Base-by-base conservation (phyloP, 1,140 invertebrate genomes). In the Diorhabda elongata region DNA sequence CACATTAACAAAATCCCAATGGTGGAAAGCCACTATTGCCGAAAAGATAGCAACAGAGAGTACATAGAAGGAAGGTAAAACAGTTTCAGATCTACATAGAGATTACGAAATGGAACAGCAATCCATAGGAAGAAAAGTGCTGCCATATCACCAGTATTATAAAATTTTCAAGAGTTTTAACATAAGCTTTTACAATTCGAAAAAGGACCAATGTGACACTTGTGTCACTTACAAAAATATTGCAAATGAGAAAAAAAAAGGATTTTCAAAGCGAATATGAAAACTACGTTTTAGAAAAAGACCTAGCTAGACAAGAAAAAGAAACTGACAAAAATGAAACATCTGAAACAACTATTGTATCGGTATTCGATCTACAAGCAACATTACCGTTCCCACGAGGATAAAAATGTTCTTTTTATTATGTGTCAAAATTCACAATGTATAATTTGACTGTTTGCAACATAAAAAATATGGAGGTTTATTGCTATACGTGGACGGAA, bases 401-500 rank as follows among this genome's bases (percentile, higher is more conserved):
- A 4, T 57, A 75, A 64, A 61, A 75, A 42, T 74, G 72, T 0
- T 41, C 66, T 8, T 77, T 78, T 69, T 78, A 66, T 68, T 79
- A 79, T 58, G 77, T 79, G 67, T 68, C 61, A 43, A 77, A 69
- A 72, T 70, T 79, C 3, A 75, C 76, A 41, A 74, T 66, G 44
- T 72, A 72, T 42, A 78, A 80, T 65, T 81, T 80, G 63, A 80
- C 78, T 42, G 73, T 80, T 7, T 56, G 71, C 73, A 75, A 82
- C 61, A 57, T 80, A 5, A 69, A 56, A 41, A 77, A 67, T n/a
- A 69, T 74, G 47, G 3, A 62, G 5, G 58, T n/a, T 45, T 57
- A 8, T 8, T 80, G 82, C 66, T 82, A 77, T 71, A 74, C 82
- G 41, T 85, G 83, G 81, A 74, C n/a, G n/a, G n/a, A n/a, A n/a